Evolutionary conservation across 2,888 invertebrate species (phyloP), one percentile per base, ranked within the genome.

Genomic region (Hypercompe scribonia): DNA sequence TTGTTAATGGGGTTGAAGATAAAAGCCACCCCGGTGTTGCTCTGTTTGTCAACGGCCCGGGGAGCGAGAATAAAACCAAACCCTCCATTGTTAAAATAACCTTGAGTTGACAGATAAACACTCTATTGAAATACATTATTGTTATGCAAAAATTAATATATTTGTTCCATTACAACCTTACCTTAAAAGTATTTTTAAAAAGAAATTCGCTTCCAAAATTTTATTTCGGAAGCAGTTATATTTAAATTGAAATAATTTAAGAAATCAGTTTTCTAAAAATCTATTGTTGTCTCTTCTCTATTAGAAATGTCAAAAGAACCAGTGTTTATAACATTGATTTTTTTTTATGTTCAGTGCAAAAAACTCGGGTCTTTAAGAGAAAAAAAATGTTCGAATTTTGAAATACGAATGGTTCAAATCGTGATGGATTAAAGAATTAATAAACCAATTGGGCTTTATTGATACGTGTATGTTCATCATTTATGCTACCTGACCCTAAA

Each of bases 151-250:
- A 54, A 68, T 68, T 68, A 68, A 46, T 33, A 66, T 66, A 66
- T 42, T 78, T 78, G 73, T 82, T 84, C 74, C 77, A 73, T 67
- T 83, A 78, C 69, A 69, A 78, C 39, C 76, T 72, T 78, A 78
- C 33, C 65, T 73, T 73, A 73, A 54, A 50, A 69, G 61, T 74
- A 80, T 34, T 68, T 64, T 46, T 75, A 77, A 68, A 70, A 70
- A 82, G 71, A 82, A 73, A 77, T 71, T 63, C 63, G 34, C 68
- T 68, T 72, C 78, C 68, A 67, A 76, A 76, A 76, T 74, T 71
- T 64, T 71, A 76, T 31, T 74, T 74, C 58, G 68, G 70, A 65
- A 76, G 72, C 61, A 72, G 64, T 69, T 77, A 68, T 42, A 71
- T 34, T 65, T 28, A 69, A 61, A 70, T 15, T 70, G 28, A 61